Base-by-base conservation (phyloP, 2,888 invertebrate species). In the Morpho helenor region DNA sequence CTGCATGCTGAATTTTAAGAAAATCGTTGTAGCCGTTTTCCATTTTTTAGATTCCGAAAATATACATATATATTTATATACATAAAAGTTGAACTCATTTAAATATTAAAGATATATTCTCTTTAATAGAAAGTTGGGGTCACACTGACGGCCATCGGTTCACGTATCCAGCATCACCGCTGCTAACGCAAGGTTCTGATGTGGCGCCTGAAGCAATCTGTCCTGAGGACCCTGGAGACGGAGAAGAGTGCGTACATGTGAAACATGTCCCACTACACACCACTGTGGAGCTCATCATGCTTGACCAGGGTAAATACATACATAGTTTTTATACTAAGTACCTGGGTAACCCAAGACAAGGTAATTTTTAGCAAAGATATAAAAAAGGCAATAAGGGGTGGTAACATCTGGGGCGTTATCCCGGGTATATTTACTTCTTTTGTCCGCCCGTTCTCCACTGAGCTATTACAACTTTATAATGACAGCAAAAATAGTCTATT, bases 61-160 rank as follows among this genome's bases (percentile, higher is more conserved):
- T 16, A 16, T 2, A 16, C 16, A 16, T 2, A 16, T 16, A 16
- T 16, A 16, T 16, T 16, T 16, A 16, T 16, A 16, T 16, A 16
- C 16, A 16, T 16, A 16, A 1, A 16, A 16, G 16, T 1, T 16
- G 1, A 16, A 16, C 16, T 16, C 16, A 16, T 16, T 16, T 1
- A 16, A 16, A 16, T 16, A 16, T 16, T 16, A 16, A 16, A 16
- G 16, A 16, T 16, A 31, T 31, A 9, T 46, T n/a, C 41, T 50
- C 8, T 48, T 46, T 8, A 73, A 8, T 82, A 92, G 92, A 89
- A 71, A 90, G 85, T 59, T 88, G 85, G 86, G 93, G 90, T 48
- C 93, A 91, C 66, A 92, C 92, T 22, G 95, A 96, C 77, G 94
- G 96, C 54, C 92, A 95, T 22, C 94, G 95, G 7, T 94, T 96